phyloP scores from a whole-genome alignment of 1,140 invertebrate species.

The Melanaphis sacchari region DNA sequence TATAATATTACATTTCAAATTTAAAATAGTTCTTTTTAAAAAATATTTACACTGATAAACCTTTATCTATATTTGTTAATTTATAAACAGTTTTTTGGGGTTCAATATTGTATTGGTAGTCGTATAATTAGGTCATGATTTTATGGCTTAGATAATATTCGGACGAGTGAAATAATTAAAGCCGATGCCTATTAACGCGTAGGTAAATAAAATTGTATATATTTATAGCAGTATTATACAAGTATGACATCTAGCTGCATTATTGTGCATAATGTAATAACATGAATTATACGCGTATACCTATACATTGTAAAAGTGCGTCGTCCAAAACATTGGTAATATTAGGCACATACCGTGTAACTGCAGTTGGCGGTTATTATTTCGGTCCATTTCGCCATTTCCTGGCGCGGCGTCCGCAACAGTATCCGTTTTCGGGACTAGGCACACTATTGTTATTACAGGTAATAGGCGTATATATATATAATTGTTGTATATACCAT shows the following conservation, averaged over 20 bases:
- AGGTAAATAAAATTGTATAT: neutral
- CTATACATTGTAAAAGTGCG: too few species aligned
- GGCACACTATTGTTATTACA: neutral
- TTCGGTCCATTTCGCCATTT: neutral
- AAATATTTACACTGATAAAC: neutral
- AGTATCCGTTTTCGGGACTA: neutral
- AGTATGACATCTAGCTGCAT: neutral
- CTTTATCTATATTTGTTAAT: neutral
- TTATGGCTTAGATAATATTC: neutral
- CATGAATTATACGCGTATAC: too few species aligned
- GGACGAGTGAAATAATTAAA: neutral
- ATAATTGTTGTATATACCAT: too few species aligned
- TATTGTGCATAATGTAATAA: neutral
- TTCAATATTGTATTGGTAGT: neutral
- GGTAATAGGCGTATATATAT: neutral
- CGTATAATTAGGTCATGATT: neutral
- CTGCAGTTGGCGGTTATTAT: neutral
- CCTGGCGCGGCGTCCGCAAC: neutral
- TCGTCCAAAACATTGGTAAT: neutral
- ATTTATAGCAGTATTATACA: neutral
- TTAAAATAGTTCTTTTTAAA: neutral
- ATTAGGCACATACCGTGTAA: neutral
- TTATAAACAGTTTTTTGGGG: neutral
- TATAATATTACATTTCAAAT: neutral
- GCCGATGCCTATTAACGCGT: neutral